phyloP scores from a whole-genome alignment of 2,113 vertebrate species.

The Hypocryptadius cinnamomeus region DNA sequence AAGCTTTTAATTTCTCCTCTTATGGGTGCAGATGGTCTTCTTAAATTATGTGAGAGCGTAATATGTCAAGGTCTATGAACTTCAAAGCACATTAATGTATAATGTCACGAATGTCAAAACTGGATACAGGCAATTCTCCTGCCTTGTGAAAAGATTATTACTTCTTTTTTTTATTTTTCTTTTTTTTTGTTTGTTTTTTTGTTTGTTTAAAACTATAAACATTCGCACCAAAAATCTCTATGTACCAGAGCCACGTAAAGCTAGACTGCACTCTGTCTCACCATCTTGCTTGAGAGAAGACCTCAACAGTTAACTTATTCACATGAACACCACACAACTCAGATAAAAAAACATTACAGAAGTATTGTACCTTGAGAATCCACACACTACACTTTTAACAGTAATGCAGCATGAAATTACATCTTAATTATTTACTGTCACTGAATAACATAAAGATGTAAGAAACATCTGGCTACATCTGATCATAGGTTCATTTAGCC shows the following conservation, averaged over 20 bases:
- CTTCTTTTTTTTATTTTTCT: no score
- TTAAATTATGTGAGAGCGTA: background rate
- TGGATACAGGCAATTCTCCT: background rate
- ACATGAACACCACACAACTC: background rate
- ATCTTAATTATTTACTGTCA: background rate
- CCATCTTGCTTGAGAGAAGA: background rate
- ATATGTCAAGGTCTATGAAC: background rate
- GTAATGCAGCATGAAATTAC: background rate
- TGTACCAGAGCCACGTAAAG: background rate
- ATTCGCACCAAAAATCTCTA: background rate
- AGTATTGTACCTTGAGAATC: background rate
- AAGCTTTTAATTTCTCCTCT: background rate
- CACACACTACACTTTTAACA: background rate
- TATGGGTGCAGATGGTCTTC: background rate
- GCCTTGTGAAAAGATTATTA: background rate
- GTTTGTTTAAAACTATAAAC: background rate
- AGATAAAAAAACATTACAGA: background rate
- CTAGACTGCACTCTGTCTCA: background rate
- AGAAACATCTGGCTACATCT: background rate
- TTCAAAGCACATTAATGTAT: background rate
- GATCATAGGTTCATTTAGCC: background rate
- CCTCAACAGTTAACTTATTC: background rate
- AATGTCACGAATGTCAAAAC: background rate
- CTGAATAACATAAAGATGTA: background rate
- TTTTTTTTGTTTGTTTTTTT: no score